phyloP scores from a whole-genome alignment of 2,797 vertebrate genomes.

The Onychomys arenicola region DNA sequence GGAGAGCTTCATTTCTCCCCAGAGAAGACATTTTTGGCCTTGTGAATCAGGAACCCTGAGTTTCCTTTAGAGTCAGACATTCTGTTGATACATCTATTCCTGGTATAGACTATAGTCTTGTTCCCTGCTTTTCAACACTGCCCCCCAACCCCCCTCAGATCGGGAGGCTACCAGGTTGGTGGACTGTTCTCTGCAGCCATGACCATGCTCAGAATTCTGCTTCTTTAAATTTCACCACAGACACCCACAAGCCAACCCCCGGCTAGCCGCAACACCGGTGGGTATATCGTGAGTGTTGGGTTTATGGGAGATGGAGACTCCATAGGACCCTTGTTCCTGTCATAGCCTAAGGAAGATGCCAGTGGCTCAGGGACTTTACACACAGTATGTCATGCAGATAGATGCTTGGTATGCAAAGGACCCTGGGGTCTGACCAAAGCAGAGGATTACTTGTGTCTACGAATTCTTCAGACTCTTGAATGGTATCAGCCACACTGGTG shows the following conservation, averaged over 20 bases:
- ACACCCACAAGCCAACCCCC: not conserved
- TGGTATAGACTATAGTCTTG: not conserved
- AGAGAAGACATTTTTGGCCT: not conserved
- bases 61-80: not conserved
- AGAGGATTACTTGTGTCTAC: not conserved
- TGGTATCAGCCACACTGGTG: not conserved
- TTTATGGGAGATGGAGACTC: not conserved
- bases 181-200: not conserved
- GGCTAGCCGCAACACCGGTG: not conserved
- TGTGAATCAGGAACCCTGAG: not conserved
- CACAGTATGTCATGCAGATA: too few relatives aligned
- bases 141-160: accelerated
- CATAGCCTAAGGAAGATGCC: accelerated
- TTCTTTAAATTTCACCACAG: not conserved
- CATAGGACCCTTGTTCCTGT: not conserved
- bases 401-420: too few relatives aligned
- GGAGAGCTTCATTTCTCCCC: not conserved
- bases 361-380: accelerated
- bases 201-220: accelerated
- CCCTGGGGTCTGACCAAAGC: not conserved
- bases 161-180: not conserved
- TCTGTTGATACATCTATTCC: too few relatives aligned
- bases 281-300: not conserved
- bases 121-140: not conserved
- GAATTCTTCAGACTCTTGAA: not conserved